Percentiles rank a stretch among this genome's conserved stretches.
Evolutionary conservation across 2,797 vertebrate genomes (phyloP).

Genomic region (Masticophis lateralis): DNA sequence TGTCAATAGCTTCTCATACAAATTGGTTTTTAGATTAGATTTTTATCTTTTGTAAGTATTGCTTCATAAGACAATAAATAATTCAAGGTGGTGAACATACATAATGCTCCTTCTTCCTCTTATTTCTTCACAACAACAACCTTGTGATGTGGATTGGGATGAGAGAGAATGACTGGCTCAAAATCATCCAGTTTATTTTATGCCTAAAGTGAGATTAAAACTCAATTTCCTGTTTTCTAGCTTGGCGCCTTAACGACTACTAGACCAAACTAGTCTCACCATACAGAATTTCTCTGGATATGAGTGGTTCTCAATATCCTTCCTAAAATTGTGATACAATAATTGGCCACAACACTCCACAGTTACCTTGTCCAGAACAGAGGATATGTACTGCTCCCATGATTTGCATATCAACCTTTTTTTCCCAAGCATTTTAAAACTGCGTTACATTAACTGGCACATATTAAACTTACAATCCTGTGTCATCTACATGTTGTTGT

Average conservation of each 20-base stretch:
- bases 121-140: not conserved
- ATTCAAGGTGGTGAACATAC: not conserved
- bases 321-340: not conserved
- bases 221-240: not conserved
- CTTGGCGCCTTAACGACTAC: not conserved
- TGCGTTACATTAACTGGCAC: not conserved
- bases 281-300: not conserved
- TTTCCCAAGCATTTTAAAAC: not conserved
- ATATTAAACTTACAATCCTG: not conserved
- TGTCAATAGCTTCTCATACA: not conserved
- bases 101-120: not conserved
- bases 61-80: not conserved
- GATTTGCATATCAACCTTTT: not conserved
- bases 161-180: not conserved
- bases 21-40: not conserved
- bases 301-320: not conserved
- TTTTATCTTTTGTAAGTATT: not conserved
- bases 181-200: not conserved
- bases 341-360: not conserved
- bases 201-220: not conserved
- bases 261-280: not conserved
- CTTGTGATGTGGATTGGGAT: not conserved
- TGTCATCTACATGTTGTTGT: not conserved
- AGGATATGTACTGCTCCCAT: not conserved
- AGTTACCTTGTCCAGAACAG: not conserved